These are phyloP conservation scores for Cerceris ruficornis DNA, from an alignment of 2,888 invertebrate species.

Conservation along the genomic window DNA sequence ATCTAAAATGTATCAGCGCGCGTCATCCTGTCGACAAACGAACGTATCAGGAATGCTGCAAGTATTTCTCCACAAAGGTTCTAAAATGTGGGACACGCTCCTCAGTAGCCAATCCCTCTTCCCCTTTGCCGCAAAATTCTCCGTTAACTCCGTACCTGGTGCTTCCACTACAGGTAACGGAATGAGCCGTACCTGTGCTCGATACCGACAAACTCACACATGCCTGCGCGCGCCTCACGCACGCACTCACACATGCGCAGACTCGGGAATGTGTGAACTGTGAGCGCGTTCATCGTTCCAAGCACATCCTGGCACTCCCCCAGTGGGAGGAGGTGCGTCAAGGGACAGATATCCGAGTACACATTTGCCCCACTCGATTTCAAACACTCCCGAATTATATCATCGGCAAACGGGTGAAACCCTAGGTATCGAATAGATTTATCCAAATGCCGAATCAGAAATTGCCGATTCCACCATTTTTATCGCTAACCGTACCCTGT, in stretches of 20 bases:
- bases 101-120: slow-evolving; percentile 60
- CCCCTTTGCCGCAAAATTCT: slow-evolving; percentile 70
- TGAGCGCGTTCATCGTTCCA: slow-evolving; percentile 79
- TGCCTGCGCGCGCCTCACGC: slow-evolving; percentile 49
- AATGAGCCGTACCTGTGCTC: slow-evolving; percentile 69
- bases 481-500: no score
- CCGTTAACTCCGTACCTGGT: slow-evolving; percentile 74
- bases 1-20: background rate
- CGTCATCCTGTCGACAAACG: slow-evolving; percentile 40
- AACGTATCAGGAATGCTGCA: slow-evolving; percentile 63
- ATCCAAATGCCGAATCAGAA: slow-evolving; percentile 34
- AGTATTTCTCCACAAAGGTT: slow-evolving; percentile 69
- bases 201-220: slow-evolving; percentile 53
- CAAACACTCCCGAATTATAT: slow-evolving; percentile 66
- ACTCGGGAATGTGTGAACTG: slow-evolving; percentile 67
- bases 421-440: slow-evolving; percentile 33
- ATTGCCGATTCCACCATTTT: background rate
- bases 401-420: slow-evolving; percentile 50
- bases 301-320: slow-evolving; percentile 82
- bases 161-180: slow-evolving; percentile 70
- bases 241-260: slow-evolving; percentile 26
- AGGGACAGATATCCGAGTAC: slow-evolving; percentile 74
- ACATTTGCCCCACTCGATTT: slow-evolving; percentile 56
- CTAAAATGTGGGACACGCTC: slow-evolving; percentile 79
- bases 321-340: slow-evolving; percentile 75